phyloP scores from a whole-genome alignment of 1,140 invertebrate genomes.

The Grapholita molesta region DNA sequence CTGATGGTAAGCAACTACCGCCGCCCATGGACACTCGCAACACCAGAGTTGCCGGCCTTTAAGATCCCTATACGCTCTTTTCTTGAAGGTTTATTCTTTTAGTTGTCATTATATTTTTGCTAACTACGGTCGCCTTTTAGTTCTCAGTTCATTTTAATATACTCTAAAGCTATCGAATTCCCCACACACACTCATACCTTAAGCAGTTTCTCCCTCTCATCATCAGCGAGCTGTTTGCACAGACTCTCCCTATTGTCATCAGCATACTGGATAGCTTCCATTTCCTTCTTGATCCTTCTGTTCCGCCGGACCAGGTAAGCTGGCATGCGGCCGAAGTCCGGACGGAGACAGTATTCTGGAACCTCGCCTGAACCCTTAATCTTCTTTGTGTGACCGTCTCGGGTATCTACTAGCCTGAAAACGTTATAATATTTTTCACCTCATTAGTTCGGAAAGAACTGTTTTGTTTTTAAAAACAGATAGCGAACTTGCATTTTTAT shows the following conservation, averaged over 20 bases:
- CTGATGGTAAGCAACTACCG: no score
- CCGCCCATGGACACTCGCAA: no score
- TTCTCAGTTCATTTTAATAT: no score
- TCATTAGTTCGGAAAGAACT: no score
- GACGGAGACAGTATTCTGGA: constrained; percentile 60
- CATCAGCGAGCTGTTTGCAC: constrained; percentile 56
- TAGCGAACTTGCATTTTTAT: no score
- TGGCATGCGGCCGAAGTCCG: constrained; percentile 67
- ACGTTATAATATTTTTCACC: not conserved
- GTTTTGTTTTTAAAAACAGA: no score
- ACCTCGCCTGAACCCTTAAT: constrained; percentile 70
- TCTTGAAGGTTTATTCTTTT: no score
- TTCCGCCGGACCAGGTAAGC: constrained; percentile 60
- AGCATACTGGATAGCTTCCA: constrained; percentile 46
- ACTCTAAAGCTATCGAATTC: no score
- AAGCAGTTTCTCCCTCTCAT: constrained; percentile 55
- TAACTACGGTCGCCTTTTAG: no score
- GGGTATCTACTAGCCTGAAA: constrained; percentile 62
- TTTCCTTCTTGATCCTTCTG: constrained; percentile 45
- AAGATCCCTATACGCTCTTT: not conserved
- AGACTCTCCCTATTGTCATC: constrained; percentile 62
- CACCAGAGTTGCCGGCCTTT: no score
- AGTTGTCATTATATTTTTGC: no score
- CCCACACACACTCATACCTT: constrained; percentile 40
- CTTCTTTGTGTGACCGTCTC: constrained; percentile 67